phyloP scores from a whole-genome alignment of 2,113 vertebrate genomes.

The Seriola dumerili region DNA sequence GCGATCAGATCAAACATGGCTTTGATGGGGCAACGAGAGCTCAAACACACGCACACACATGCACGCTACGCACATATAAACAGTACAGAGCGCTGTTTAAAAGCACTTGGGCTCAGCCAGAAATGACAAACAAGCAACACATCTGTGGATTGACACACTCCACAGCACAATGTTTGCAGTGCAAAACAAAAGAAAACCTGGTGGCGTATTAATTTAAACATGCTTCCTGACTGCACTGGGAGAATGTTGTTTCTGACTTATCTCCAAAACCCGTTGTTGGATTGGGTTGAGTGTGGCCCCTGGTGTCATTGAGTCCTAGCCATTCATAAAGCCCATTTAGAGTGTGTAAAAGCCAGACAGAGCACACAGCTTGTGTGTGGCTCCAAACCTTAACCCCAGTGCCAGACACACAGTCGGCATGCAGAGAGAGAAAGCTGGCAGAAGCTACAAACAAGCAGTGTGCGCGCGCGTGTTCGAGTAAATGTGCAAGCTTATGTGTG shows the following conservation, averaged over 20 bases:
- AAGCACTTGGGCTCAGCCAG: constrained; percentile 56
- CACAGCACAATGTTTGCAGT: constrained; percentile 63
- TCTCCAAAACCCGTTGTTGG: constrained; percentile 67
- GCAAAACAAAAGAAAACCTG: constrained; percentile 69
- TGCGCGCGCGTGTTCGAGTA: constrained; percentile 2
- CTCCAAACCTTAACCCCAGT: constrained; percentile 71
- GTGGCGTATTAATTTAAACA: constrained; percentile 63
- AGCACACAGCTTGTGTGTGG: constrained; percentile 73
- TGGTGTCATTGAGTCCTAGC: constrained; percentile 73
- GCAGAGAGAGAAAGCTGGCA: constrained; percentile 69
- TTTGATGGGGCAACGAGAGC: constrained; percentile 32
- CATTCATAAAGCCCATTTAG: constrained; percentile 75
- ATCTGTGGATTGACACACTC: constrained; percentile 62
- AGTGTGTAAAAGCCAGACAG: constrained; percentile 68
- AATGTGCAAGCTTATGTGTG: constrained; percentile 21
- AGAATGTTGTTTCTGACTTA: constrained; percentile 72
- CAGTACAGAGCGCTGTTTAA: constrained; percentile 42
- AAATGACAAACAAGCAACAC: constrained; percentile 66
- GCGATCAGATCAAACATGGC: constrained; percentile 43
- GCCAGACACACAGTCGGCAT: constrained; percentile 79
- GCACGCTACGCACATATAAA: constrained; percentile 16
- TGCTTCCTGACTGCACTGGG: constrained; percentile 59
- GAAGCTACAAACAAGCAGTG: constrained; percentile 59
- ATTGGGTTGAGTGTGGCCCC: constrained; percentile 63
- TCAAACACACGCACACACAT: constrained; percentile 43